These are phyloP conservation scores for Gallinago media DNA, from an alignment of 2,113 vertebrate genomes.

Conservation along the genomic window DNA sequence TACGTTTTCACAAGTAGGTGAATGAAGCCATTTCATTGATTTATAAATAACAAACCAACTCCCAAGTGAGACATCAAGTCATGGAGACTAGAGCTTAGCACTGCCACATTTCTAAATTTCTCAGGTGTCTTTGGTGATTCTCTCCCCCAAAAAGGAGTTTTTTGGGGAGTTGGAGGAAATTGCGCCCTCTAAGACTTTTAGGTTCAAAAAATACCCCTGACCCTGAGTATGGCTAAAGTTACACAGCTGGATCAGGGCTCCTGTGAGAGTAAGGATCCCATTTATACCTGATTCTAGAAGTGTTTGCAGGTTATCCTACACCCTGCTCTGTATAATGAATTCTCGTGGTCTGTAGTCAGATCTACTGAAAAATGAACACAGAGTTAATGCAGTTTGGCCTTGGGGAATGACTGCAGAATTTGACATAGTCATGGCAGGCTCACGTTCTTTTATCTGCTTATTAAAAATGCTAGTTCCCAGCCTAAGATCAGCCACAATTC, in stretches of 20 bases:
- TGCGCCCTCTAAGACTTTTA: neutral
- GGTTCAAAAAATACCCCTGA: neutral
- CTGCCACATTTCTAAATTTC: neutral
- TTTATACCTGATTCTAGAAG: neutral
- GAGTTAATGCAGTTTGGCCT: neutral
- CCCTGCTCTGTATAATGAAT: neutral
- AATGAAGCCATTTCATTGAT: neutral
- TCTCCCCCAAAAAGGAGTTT: neutral
- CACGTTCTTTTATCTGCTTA: slow-evolving; percentile 5
- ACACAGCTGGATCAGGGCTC: neutral
- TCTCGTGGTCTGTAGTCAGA: neutral
- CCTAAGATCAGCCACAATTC: slow-evolving; percentile 19
- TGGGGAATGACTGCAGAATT: neutral
- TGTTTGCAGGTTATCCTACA: neutral
- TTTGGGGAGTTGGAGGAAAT: neutral
- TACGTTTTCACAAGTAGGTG: neutral
- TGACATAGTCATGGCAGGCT: neutral
- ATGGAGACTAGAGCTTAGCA: neutral
- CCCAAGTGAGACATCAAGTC: neutral
- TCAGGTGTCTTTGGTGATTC: neutral
- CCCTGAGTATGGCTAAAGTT: neutral
- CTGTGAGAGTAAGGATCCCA: neutral
- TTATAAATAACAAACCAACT: neutral
- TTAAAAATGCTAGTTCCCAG: neutral
- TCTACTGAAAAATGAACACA: neutral